Base-by-base conservation (phyloP, 2,797 vertebrate species). In the Melanotaenia maccullochi region DNA sequence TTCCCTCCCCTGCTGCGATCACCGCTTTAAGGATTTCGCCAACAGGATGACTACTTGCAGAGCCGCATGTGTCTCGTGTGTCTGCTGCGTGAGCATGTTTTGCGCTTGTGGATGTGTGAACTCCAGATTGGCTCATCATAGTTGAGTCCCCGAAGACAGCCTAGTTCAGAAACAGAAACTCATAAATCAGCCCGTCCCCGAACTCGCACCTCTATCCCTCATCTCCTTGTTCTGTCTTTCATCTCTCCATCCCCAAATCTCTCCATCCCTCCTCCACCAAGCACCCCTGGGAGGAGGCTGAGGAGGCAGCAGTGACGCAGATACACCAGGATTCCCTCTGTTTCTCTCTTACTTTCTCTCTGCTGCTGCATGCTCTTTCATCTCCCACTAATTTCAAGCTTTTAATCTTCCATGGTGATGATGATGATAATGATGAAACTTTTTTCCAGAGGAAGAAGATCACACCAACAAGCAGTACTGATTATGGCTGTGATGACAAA, bases 171-270 rank as follows among this genome's bases (percentile, higher is more conserved):
- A 92, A 91, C 81, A 91, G 89, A 91, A 89, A 84, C 83, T 90
- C 91, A 92, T 92, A 92, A 93, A 93, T 92, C 91, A 93, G 85
- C 85, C 73, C 55, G 85, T 92, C 90, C 89, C 86, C 85, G 79
- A 86, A 89, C 83, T 84, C 52, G 49, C 68, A 80, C 49, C 60
- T 67, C 76, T 76, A 72, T 83, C 78, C 60, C 76, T 73, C 55
- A 1, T 66, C 82, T 83, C 76, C 64, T 54, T 33, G 2, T 77
- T 84, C 64, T 56, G 22, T 40, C 85, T 89, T 91, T 86, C 82
- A 88, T 91, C 87, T 74, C 82, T 86, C 81, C 57, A 60, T 88
- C 76, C 74, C 65, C 75, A n/a, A 69, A 60, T 78, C 81, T 56
- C 70, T 77, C 77, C 72, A 28, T 69, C 72, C 64, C 65, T 61